These are phyloP conservation scores for Philopedon plagiatum DNA, from an alignment of 2,888 invertebrate species.

Conservation along the genomic window DNA sequence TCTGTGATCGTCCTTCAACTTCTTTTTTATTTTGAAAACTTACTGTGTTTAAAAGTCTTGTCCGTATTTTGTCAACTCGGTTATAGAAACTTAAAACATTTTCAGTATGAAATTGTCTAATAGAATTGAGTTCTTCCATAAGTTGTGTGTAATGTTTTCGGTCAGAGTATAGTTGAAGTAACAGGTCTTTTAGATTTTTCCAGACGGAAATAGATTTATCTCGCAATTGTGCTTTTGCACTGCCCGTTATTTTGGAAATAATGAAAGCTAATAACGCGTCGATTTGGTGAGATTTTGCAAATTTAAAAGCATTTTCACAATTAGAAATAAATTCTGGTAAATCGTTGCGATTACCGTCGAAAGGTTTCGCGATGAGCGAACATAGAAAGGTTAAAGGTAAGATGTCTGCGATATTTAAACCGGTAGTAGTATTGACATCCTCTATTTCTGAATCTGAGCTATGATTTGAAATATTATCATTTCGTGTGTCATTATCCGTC, in stretches of 20 bases:
- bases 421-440: no score
- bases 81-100: conserved; percentile 21
- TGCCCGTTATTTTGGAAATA: conserved; percentile 8
- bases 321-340: conserved; percentile 17
- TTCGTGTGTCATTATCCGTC: no score
- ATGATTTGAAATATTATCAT: no score
- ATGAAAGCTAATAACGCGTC: conserved; percentile 1
- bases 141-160: conserved; percentile 27
- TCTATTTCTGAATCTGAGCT: no score
- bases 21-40: background rate
- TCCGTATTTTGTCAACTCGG: background rate
- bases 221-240: conserved; percentile 20
- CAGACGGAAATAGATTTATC: conserved; percentile 16
- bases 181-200: conserved; percentile 20
- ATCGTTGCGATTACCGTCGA: conserved; percentile 27
- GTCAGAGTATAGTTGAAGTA: conserved; percentile 18
- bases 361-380: conserved; percentile 21
- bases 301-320: conserved; percentile 1
- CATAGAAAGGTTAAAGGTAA: conserved; percentile 16
- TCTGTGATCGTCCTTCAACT: conserved; percentile 3
- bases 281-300: background rate
- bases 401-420: no score
- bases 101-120: conserved; percentile 15
- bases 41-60: conserved; percentile 13
- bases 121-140: conserved; percentile 32